phyloP scores from a whole-genome alignment of 2,113 vertebrate species.

The Physeter macrocephalus region DNA sequence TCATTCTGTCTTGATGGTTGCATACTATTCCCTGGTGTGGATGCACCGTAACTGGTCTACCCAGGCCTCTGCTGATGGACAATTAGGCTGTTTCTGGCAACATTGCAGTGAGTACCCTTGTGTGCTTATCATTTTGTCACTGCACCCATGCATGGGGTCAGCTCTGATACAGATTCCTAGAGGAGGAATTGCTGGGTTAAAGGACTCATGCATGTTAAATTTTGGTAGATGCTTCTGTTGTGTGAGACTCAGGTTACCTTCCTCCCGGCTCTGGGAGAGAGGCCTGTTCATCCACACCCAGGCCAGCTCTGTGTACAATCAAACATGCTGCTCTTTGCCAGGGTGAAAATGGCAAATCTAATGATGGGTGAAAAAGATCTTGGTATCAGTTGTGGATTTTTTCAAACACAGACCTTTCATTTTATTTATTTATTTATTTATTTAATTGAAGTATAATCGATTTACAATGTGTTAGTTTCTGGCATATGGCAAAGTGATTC shows the following conservation, averaged over 20 bases:
- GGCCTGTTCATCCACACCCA: not conserved
- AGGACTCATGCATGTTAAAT: not conserved
- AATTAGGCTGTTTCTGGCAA: not conserved
- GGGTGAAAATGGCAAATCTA: not conserved
- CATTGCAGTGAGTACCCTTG: accelerated
- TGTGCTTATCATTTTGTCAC: not conserved
- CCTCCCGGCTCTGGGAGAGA: not conserved
- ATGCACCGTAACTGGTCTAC: accelerated
- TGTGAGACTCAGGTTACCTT: not conserved
- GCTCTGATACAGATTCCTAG: accelerated
- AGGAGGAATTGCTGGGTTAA: not conserved
- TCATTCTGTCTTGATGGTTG: not conserved
- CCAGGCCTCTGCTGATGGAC: not conserved
- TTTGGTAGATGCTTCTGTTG: not conserved
- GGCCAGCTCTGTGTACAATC: not conserved
- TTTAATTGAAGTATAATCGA: too few relatives aligned
- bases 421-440: not conserved
- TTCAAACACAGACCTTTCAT: not conserved
- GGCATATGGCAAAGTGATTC: too few relatives aligned
- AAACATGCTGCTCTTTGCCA: not conserved
- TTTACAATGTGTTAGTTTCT: too few relatives aligned
- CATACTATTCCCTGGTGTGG: accelerated
- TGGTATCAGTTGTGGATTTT: not conserved
- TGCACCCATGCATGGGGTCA: accelerated
- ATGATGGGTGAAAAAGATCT: not conserved